Base-by-base conservation (phyloP, 2,888 invertebrate species). In the Neoscelio sp. region DNA sequence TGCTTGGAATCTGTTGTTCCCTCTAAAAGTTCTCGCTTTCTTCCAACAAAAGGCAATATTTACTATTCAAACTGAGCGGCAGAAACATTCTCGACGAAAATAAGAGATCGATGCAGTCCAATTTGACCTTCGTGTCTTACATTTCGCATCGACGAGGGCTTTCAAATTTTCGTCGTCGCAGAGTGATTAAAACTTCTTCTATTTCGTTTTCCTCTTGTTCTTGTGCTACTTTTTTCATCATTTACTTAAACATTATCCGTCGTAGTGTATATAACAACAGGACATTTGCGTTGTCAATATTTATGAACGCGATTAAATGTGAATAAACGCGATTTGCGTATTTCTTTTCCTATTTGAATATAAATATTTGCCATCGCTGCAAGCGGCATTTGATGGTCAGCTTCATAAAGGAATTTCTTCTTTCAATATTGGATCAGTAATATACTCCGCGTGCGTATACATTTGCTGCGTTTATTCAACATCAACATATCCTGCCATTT, bases 361-460 rank as follows among this genome's bases (percentile, higher is more conserved):
- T 13, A 56, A 68, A 54, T 54, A 67, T 65, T 65, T 65, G 30
- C 33, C 42, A 33, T 35, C 17, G 23, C 42, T 65, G 52, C 40
- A 20, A 42, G 15, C 42, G 13, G 33, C 52, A 15, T 20, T 52
- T 52, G 52, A 65, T 33, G 65, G 65, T 52, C 52, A 65, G 65
- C 52, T 65, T 33, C 52, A 77, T 64, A 64, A 64, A 74, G 50
- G 54, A 80, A 60, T 70, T 77, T 60, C 60, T 77, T 77, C 77
- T 74, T 46, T 54, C 77, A 74, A 80, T 80, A 68, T 73, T 70
- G 74, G 65, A 62, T 64, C 62, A 77, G 52, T 73, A 60, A 44
- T 65, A 60, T 28, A 38, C 38, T 26, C 10, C 35, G 38, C 35
- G 15, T 48, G 28, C 40, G 13, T 18, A 38, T 54, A 12, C 28